A percentile compares a stretch with the other conserved stretches of the same genome.
Conservation (phyloP, 2,888 invertebrate genomes). For the Ditylenchus weischeri region DNA sequence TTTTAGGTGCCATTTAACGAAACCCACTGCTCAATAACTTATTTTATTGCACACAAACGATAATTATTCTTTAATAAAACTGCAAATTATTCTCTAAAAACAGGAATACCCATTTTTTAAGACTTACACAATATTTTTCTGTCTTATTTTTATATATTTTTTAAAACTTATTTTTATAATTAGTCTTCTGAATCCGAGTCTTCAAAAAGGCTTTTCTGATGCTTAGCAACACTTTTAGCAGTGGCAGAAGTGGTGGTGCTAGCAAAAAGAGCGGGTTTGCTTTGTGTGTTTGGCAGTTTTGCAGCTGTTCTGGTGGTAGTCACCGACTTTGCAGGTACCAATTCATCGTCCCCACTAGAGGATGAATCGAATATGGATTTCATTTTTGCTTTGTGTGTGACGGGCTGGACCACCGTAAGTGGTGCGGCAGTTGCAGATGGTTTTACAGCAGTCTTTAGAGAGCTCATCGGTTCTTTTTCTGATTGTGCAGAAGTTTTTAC, state of each 20-base stretch:
- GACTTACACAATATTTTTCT: too few species aligned
- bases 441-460: not conserved
- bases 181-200: conserved; percentile 25
- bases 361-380: conserved; percentile 21
- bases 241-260: not conserved
- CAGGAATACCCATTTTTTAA: too few species aligned
- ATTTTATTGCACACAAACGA: too few species aligned
- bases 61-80: too few species aligned
- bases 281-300: not conserved
- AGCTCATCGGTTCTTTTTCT: conserved; percentile 4
- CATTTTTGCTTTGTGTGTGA: conserved; percentile 9
- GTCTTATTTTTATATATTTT: too few species aligned
- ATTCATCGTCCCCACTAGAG: conserved; percentile 24
- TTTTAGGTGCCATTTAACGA: too few species aligned
- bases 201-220: conserved; percentile 25
- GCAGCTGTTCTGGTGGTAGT: not conserved
- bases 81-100: too few species aligned
- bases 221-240: conserved; percentile 12
- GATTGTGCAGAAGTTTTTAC: not conserved
- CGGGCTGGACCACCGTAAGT: not conserved
- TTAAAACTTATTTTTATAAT: not conserved
- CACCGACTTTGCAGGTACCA: not conserved
- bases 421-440: not conserved
- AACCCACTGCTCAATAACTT: too few species aligned
- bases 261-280: not conserved